Conservation (phyloP, 2,888 invertebrate genomes). For the Ophraella communa region DNA sequence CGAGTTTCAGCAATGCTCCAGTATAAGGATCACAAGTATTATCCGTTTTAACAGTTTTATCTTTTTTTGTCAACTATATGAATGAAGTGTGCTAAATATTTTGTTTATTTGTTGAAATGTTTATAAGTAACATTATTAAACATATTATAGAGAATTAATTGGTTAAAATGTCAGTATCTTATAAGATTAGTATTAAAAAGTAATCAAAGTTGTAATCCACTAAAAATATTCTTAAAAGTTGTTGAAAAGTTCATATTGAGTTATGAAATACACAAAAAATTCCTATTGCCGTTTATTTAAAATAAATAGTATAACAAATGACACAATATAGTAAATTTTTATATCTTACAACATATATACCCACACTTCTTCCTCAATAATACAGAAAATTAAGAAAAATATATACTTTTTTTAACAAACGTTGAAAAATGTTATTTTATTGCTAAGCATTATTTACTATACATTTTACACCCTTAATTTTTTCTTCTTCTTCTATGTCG, state of each 20-base stretch:
- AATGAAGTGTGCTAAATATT: too few species aligned
- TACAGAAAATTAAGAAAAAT: not conserved
- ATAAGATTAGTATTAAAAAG: too few species aligned
- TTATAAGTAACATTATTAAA: too few species aligned
- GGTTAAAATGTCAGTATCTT: too few species aligned
- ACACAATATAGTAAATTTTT: conserved; percentile 15
- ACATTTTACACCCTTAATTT: conserved; percentile 27
- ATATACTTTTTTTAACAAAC: not conserved
- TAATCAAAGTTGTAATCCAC: too few species aligned
- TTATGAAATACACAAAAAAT: not conserved
- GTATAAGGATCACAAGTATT: conserved; percentile 55
- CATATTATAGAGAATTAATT: too few species aligned
- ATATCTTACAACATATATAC: conserved; percentile 14
- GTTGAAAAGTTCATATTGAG: not conserved
- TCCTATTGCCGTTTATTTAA: conserved; percentile 17
- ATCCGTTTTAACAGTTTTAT: conserved; percentile 47
- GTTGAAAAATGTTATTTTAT: conserved; percentile 16
- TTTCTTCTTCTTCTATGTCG: conserved; percentile 43
- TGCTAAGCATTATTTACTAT: conserved; percentile 10
- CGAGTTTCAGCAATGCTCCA: conserved; percentile 60
- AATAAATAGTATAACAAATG: conserved; percentile 18
- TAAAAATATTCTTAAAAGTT: too few species aligned
- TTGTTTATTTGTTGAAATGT: too few species aligned
- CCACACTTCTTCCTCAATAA: not conserved
- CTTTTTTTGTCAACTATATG: too few species aligned